Percentiles rank a stretch among this genome's conserved stretches.
Evolutionary conservation across 1,140 invertebrate genomes (phyloP).

Genomic region (Scaptomyza montana): DNA sequence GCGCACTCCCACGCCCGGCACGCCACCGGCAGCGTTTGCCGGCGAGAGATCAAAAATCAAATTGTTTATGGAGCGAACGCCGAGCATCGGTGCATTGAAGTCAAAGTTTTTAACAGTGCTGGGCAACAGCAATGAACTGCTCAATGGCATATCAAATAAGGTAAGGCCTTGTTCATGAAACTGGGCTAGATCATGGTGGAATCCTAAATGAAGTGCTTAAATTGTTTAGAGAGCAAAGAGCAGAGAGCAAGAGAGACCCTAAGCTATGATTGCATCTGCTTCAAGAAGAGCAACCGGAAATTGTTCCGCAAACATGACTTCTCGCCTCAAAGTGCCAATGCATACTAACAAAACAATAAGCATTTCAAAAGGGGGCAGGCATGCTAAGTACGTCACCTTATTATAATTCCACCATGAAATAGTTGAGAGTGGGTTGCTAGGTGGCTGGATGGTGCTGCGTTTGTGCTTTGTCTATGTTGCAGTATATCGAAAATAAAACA

Average conservation of each 20-base stretch:
- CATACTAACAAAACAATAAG: too few relatives aligned
- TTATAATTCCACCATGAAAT: too few relatives aligned
- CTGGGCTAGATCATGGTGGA: background rate
- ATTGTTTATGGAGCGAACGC: conserved; percentile 83
- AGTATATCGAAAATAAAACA: background rate
- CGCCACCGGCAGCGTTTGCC: conserved; percentile 70
- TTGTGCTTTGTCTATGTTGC: conserved; percentile 53
- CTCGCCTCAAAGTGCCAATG: too few relatives aligned
- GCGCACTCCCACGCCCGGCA: conserved; percentile 51
- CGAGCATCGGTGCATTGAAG: conserved; percentile 83
- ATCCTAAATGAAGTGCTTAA: too few relatives aligned
- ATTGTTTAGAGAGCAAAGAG: too few relatives aligned
- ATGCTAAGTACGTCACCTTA: too few relatives aligned
- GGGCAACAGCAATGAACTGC: conserved; percentile 84
- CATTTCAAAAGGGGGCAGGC: too few relatives aligned
- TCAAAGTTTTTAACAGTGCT: conserved; percentile 84
- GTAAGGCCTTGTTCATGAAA: conserved; percentile 77
- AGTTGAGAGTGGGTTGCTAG: conserved; percentile 4
- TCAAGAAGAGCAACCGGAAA: too few relatives aligned
- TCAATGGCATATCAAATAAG: conserved; percentile 84
- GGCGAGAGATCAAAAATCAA: conserved; percentile 83
- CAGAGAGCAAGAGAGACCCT: too few relatives aligned
- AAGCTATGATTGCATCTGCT: too few relatives aligned
- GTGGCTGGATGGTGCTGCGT: background rate
- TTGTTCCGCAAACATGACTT: too few relatives aligned